Base-by-base conservation (phyloP, 2,888 invertebrate species). In the Ophraella communa region DNA sequence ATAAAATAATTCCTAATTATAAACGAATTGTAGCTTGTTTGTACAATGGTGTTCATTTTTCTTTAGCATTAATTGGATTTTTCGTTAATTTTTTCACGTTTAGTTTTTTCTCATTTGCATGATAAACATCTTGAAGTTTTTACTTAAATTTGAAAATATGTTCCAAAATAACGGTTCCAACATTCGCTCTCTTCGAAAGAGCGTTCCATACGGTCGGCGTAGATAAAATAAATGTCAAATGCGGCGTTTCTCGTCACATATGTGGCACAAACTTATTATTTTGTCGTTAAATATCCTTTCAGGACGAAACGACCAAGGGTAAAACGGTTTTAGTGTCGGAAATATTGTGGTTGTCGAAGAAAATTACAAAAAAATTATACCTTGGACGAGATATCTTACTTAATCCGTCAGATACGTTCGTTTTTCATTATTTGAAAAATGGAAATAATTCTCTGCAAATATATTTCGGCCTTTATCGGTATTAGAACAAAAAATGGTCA, bases 241-340 rank as follows among this genome's bases (percentile, higher is more conserved):
- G 8, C 11, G 10, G 8, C 7, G 30, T 30, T 30, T 30, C 30
- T 42, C n/a, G 27, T 51, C 49, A 27, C 49, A 51, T 51, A 14
- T 39, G 45, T n/a, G 49, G 1, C 17, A 24, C 10, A 17, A 51
- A 51, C 21, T 51, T 27, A 51, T 51, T 51, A 51, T 51, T 27
- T 51, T 51, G 27, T 51, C 49, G 27, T 51, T 51, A 51, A 17
- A 51, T n/a, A 14, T 14, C 27, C 7, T 23, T 10, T 14, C 4
- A 23, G 11, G n/a, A 23, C 20, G 47, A 47, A 4, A 23, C 23
- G 10, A 11, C 3, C 45, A 45, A 20, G n/a, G 14, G 23, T 5
- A 21, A 21, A 47, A 14, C 17, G 21, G 23, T 47, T 21, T 47
- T 47, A 23, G n/a, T 47, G 5, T 14, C 4, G 47, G 11, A 47